Percentiles rank a stretch among this genome's conserved stretches.
Evolutionary conservation across 2,888 invertebrate species (phyloP).

Genomic region (Oscheius myriophilus): DNA sequence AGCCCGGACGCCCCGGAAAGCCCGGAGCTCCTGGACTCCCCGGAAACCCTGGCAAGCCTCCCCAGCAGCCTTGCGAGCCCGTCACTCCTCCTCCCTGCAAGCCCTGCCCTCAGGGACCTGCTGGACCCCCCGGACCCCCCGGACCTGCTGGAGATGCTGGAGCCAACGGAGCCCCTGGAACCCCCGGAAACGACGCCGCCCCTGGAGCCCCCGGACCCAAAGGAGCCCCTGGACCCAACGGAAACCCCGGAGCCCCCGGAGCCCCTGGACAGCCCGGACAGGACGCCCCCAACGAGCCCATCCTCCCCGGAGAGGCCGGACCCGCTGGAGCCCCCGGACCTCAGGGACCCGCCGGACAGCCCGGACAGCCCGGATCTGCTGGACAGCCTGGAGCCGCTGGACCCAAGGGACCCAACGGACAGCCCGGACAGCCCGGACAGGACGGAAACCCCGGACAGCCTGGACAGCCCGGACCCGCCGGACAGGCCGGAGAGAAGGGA

Average conservation of each 20-base stretch:
- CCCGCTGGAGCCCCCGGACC: conserved; percentile 63
- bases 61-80: conserved; percentile 63
- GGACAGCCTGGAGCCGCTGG: conserved; percentile 54
- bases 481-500: conserved; percentile 32
- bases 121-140: conserved; percentile 58
- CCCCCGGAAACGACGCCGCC: conserved; percentile 47
- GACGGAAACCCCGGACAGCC: conserved; percentile 37
- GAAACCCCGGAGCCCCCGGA: conserved; percentile 60
- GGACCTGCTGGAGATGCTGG: conserved; percentile 55
- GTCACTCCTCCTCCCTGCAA: conserved; percentile 63
- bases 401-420: conserved; percentile 64
- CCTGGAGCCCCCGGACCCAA: conserved; percentile 57
- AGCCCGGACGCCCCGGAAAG: conserved; percentile 59
- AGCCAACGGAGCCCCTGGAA: conserved; percentile 50
- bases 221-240: conserved; percentile 50
- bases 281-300: conserved; percentile 54
- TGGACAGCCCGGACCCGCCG: conserved; percentile 28
- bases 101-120: conserved; percentile 60
- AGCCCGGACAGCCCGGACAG: conserved; percentile 59
- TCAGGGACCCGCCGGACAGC: conserved; percentile 56
- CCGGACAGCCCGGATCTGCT: conserved; percentile 57
- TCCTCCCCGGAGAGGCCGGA: conserved; percentile 57
- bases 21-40: conserved; percentile 62
- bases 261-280: conserved; percentile 57
- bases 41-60: conserved; percentile 60